phyloP scores from a whole-genome alignment of 2,888 invertebrate genomes.

The Ophonus ardosiacus region DNA sequence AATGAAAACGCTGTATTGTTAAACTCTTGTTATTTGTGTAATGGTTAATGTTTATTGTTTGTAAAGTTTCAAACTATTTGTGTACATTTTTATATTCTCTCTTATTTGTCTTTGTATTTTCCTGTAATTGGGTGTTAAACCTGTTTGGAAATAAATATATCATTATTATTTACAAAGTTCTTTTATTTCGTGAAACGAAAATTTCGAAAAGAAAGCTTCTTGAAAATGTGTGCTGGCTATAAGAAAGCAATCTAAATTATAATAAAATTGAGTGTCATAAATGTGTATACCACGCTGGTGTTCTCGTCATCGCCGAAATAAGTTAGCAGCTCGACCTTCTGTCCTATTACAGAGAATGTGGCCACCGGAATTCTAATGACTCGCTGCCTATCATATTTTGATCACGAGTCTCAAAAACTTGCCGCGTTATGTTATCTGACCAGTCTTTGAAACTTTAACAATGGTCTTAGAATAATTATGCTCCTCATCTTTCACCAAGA shows the following conservation, averaged over 20 bases:
- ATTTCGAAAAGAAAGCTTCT: not conserved
- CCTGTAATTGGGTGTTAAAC: too few species aligned
- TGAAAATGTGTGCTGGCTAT: not conserved
- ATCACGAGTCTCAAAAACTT: slow-evolving; percentile 42
- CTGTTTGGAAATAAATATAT: too few species aligned
- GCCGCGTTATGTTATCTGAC: slow-evolving; percentile 33
- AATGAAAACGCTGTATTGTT: too few species aligned
- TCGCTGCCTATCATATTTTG: slow-evolving; percentile 35
- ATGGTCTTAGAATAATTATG: slow-evolving; percentile 18
- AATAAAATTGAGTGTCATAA: slow-evolving; percentile 35
- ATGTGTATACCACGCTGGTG: slow-evolving; percentile 24
- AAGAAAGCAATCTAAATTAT: slow-evolving; percentile 1
- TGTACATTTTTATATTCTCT: too few species aligned
- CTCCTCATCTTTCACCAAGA: not conserved
- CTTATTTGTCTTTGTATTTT: too few species aligned
- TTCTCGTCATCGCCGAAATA: slow-evolving; percentile 43
- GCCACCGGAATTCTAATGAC: slow-evolving; percentile 48
- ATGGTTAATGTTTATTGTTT: too few species aligned
- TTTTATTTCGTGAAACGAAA: not conserved
- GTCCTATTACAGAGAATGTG: slow-evolving; percentile 23
- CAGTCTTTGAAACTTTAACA: slow-evolving; percentile 25
- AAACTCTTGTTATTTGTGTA: too few species aligned
- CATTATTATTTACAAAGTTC: not conserved
- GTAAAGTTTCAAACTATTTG: too few species aligned
- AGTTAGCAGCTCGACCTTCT: slow-evolving; percentile 42